Conservation (phyloP, 2,113 vertebrate genomes). For the Bubo scandiacus region DNA sequence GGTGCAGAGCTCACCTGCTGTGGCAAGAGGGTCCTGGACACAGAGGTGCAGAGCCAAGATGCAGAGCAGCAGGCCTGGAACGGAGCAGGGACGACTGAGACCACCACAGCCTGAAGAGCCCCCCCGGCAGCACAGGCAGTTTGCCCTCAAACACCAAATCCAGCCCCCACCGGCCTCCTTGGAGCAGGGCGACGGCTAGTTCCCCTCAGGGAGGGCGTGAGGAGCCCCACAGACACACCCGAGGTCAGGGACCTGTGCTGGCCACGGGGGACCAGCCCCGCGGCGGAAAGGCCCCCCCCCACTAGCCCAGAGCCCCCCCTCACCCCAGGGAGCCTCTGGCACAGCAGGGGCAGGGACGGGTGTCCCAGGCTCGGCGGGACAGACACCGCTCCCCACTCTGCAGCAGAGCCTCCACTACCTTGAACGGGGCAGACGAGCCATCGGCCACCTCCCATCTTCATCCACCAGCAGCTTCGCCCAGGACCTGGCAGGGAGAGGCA, state of each 20-base stretch:
- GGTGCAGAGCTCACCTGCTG: slow-evolving; percentile 34
- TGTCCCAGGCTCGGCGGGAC: rapidly evolving
- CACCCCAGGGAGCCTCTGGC: neutral
- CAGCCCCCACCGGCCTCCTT: neutral
- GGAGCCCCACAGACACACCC: neutral
- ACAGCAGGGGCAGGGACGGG: neutral
- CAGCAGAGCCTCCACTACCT: neutral
- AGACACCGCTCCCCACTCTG: rapidly evolving
- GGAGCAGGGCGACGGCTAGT: neutral
- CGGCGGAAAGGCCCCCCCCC: too few species aligned
- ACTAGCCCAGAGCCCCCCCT: neutral
- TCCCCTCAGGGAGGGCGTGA: rapidly evolving
- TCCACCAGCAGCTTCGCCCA: neutral
- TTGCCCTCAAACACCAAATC: neutral
- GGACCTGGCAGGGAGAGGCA: neutral
- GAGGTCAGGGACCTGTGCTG: neutral
- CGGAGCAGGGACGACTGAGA: neutral
- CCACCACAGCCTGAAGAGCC: neutral
- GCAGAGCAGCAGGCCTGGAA: slow-evolving; percentile 54
- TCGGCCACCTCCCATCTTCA: neutral
- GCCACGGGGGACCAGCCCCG: too few species aligned
- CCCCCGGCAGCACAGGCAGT: neutral
- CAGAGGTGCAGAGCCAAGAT: neutral
- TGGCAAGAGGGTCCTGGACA: neutral
- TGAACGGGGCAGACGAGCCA: rapidly evolving